Percentiles rank a stretch among this genome's conserved stretches.
phyloP scores from a whole-genome alignment of 2,113 vertebrate genomes.

The Petrocephalus microphthalmus region DNA sequence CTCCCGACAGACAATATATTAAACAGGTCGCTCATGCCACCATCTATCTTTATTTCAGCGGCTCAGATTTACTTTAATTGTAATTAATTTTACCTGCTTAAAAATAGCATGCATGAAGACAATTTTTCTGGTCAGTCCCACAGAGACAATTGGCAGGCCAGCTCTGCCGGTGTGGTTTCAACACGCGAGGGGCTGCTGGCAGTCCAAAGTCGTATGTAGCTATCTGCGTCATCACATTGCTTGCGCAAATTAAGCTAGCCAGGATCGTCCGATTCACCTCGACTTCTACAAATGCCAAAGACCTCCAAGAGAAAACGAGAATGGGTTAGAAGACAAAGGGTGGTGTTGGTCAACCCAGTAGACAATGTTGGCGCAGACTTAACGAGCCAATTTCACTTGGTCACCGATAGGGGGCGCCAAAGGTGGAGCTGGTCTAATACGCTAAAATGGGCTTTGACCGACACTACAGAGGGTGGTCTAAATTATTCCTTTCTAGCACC shows the following conservation, averaged over 20 bases:
- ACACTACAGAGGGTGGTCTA: not conserved
- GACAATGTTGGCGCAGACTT: not conserved
- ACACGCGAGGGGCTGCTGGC: not conserved
- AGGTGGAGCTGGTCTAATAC: not conserved
- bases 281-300: not conserved
- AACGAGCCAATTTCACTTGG: not conserved
- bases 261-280: not conserved
- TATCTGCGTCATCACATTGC: conserved; percentile 22
- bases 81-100: conserved; percentile 45
- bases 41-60: conserved; percentile 46
- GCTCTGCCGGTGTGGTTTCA: conserved; percentile 25
- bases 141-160: conserved; percentile 27
- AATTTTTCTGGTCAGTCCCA: conserved; percentile 25
- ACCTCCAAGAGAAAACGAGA: not conserved
- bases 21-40: conserved; percentile 12
- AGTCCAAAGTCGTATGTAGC: conserved; percentile 17
- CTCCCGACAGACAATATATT: conserved; percentile 39
- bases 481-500: not conserved
- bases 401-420: not conserved
- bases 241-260: conserved; percentile 11
- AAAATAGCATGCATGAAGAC: conserved; percentile 30
- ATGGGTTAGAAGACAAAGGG: not conserved
- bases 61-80: conserved; percentile 38
- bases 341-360: not conserved
- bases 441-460: not conserved